A percentile compares a stretch with the other conserved stretches of the same genome.
Evolutionary conservation across 2,797 vertebrate species (phyloP).

Genomic region (Lepilemur septentrionalis): DNA sequence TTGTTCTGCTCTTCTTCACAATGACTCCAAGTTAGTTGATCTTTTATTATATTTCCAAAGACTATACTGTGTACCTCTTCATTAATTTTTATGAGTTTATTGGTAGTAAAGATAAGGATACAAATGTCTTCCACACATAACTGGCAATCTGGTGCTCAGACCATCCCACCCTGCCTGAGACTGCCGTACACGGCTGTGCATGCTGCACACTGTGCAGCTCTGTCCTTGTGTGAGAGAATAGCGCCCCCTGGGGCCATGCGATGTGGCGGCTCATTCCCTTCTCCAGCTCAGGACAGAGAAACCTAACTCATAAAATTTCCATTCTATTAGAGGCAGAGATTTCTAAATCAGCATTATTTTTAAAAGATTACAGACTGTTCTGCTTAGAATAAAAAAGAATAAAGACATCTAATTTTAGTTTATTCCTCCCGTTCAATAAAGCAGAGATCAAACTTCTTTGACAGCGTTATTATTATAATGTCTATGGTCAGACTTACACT

Average conservation of each 20-base stretch:
- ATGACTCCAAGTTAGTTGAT: neutral
- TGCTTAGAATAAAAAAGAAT: conserved; percentile 12
- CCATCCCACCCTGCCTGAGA: neutral
- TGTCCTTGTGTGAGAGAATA: neutral
- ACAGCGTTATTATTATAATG: neutral
- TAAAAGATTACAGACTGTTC: neutral
- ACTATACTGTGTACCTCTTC: neutral
- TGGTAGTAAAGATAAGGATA: neutral
- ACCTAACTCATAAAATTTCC: neutral
- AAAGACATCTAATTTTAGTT: conserved; percentile 47
- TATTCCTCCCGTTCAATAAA: conserved; percentile 75
- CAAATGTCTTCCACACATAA: neutral
- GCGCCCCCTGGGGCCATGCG: accelerated
- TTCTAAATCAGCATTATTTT: neutral
- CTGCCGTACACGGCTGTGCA: neutral
- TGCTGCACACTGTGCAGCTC: accelerated
- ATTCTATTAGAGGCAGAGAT: neutral
- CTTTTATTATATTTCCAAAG: neutral
- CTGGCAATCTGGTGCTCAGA: neutral
- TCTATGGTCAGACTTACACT: neutral
- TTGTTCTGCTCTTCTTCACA: neutral
- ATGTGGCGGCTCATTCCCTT: neutral
- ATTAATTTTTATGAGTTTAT: neutral
- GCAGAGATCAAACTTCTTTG: conserved; percentile 27
- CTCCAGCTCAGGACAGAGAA: neutral